A percentile compares a stretch with the other conserved stretches of the same genome.
phyloP scores from a whole-genome alignment of 2,113 vertebrate species.

The Barbus barbus region DNA sequence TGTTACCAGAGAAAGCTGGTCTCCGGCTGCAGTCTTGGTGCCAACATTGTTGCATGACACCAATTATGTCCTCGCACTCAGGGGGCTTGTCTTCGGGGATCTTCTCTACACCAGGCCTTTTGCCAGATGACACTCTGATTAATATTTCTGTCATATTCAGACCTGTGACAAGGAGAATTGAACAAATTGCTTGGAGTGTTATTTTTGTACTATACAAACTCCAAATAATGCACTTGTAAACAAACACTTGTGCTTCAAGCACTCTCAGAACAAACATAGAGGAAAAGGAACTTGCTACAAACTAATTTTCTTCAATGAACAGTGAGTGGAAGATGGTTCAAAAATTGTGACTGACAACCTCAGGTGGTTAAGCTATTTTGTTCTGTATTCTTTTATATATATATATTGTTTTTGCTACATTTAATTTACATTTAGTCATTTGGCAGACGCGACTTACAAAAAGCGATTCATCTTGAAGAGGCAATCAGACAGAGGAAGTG shows the following conservation, averaged over 20 bases:
- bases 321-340: neutral
- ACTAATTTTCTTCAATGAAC: neutral
- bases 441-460: too few relatives aligned
- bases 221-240: neutral
- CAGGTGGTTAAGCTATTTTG: neutral
- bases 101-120: slow-evolving; percentile 74
- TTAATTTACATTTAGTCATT: too few relatives aligned
- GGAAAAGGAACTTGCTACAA: neutral
- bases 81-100: slow-evolving; percentile 73
- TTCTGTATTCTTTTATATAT: neutral
- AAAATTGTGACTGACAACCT: neutral
- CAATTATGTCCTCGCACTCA: slow-evolving; percentile 78
- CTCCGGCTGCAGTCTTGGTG: slow-evolving; percentile 77
- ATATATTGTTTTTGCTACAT: too few relatives aligned
- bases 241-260: neutral
- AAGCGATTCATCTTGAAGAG: too few relatives aligned
- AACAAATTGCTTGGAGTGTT: slow-evolving; percentile 8
- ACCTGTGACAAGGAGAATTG: slow-evolving; percentile 65
- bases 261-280: neutral
- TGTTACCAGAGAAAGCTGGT: slow-evolving; percentile 71
- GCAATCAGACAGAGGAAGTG: too few relatives aligned
- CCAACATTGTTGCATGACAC: slow-evolving; percentile 84
- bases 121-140: slow-evolving; percentile 77
- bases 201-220: neutral
- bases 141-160: slow-evolving; percentile 80